Percentiles rank a stretch among this genome's conserved stretches.
Evolutionary conservation across 2,113 vertebrate species (phyloP).

Genomic region (Colius striatus): DNA sequence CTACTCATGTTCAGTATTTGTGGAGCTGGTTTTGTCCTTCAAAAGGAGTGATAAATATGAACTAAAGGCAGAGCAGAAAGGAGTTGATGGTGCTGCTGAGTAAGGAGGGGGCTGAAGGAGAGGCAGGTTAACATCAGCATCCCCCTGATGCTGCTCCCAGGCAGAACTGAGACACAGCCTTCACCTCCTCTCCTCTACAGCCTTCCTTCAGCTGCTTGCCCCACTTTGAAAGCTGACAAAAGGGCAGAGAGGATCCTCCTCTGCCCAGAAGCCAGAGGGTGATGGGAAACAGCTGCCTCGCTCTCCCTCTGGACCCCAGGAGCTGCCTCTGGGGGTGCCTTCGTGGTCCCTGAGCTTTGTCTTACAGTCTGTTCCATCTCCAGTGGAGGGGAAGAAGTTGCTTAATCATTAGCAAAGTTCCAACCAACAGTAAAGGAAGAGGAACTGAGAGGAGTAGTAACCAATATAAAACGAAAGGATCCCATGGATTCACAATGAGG

Average conservation of each 20-base stretch:
- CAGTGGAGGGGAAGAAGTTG: not conserved
- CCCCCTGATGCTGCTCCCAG: accelerated
- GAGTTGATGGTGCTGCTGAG: accelerated
- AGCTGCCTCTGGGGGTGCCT: no score
- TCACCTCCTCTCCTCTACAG: not conserved
- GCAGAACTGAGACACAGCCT: not conserved
- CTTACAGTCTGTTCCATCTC: not conserved
- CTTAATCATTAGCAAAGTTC: not conserved
- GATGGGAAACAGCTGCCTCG: not conserved
- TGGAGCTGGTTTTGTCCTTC: not conserved
- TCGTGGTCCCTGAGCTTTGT: not conserved
- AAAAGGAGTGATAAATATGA: constrained; percentile 6
- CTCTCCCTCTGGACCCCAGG: not conserved
- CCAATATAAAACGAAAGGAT: not conserved
- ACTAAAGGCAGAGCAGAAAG: not conserved
- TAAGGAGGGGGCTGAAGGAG: not conserved
- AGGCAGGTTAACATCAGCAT: not conserved
- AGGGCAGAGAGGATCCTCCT: not conserved
- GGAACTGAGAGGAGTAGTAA: not conserved
- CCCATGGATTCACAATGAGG: accelerated
- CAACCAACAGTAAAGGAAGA: not conserved
- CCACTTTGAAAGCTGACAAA: not conserved
- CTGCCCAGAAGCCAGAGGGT: not conserved
- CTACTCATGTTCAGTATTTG: not conserved
- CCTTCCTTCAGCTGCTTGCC: not conserved